Conservation (phyloP, 2,888 invertebrate species). For the Drosophila antonietae region DNA sequence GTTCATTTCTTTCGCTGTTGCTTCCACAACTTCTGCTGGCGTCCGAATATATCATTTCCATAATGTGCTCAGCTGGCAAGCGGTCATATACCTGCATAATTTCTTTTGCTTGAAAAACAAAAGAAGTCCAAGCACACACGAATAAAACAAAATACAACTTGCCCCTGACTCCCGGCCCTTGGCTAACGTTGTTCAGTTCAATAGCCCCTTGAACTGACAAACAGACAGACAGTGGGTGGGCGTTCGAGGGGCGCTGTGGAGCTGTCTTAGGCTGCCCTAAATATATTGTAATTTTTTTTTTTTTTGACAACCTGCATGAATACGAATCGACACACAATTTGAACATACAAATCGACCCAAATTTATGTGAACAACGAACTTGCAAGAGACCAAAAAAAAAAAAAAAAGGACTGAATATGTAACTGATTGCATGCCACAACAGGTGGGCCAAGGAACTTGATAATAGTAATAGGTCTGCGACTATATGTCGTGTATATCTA, state of each 20-base stretch:
- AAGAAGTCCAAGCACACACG: slow-evolving; percentile 39
- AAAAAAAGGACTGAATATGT: slow-evolving; percentile 17
- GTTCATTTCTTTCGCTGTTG: too few species aligned
- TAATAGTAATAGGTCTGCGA: not conserved
- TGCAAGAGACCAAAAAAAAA: slow-evolving; percentile 15
- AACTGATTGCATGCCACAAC: slow-evolving; percentile 38
- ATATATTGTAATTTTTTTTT: slow-evolving; percentile 27
- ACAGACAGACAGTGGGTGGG: slow-evolving; percentile 4
- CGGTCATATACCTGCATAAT: slow-evolving; percentile 67
- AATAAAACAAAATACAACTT: slow-evolving; percentile 4
- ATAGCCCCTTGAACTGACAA: slow-evolving; percentile 67
- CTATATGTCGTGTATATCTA: not conserved
- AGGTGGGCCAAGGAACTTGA: slow-evolving; percentile 21
- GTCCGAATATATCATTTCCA: slow-evolving; percentile 63
- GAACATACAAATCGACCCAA: slow-evolving; percentile 54
- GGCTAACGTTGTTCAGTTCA: slow-evolving; percentile 50
- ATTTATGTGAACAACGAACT: slow-evolving; percentile 44
- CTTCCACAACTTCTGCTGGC: not conserved
- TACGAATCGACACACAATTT: slow-evolving; percentile 39
- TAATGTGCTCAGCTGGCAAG: slow-evolving; percentile 51
- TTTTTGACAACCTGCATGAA: slow-evolving; percentile 42
- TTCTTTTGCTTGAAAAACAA: slow-evolving; percentile 62
- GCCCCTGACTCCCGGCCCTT: slow-evolving; percentile 27
- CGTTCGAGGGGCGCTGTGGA: slow-evolving; percentile 3
- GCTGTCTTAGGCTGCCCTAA: slow-evolving; percentile 18